Base-by-base conservation (phyloP, 2,888 invertebrate genomes). In the Lampropteryx suffumata region DNA sequence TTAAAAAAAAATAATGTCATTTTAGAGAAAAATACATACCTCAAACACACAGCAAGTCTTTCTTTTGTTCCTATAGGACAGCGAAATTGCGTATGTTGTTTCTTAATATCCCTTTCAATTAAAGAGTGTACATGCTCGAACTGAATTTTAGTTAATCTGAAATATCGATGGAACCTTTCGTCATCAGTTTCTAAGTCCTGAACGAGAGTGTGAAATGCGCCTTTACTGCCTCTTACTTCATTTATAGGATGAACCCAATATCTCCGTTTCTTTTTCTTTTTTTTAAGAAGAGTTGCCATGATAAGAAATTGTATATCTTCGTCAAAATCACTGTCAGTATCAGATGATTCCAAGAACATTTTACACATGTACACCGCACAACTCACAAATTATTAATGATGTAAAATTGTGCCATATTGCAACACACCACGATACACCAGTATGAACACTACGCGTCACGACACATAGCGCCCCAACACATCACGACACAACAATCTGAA, bases 21-120 rank as follows among this genome's bases (percentile, higher is more conserved):
- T 46, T 41, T 45, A 36, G 34, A 45, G 40, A 44, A 44, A 50
- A 50, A 48, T 50, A 32, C 48, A 49, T 55, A 55, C 52, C 41
- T 48, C 17, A 56, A 54, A 56, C 49, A 56, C 49, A 59, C 53
- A 51, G 55, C 53, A 41, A 55, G 53, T 53, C 48, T 55, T 50
- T 55, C 48, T 55, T 55, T 42, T 49, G 51, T 52, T 13, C 50
- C 39, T 50, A 57, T 50, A 57, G 50, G 50, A 28, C 53, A 47
- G 37, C 54, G 46, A 46, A 41, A 51, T 32, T 46, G 46, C 42
- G 49, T 54, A 44, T 48, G 44, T 50, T 46, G 45, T 46, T 55
- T 54, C 42, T 41, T 41, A 43, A 50, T 50, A 40, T 37, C 49
- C 30, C 34, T 36, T 37, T 36, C 36, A 34, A 43, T 34, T 17